Evolutionary conservation across 2,113 vertebrate genomes (phyloP), one percentile per base, ranked within the genome.

Genomic region (Electrona antarctica): DNA sequence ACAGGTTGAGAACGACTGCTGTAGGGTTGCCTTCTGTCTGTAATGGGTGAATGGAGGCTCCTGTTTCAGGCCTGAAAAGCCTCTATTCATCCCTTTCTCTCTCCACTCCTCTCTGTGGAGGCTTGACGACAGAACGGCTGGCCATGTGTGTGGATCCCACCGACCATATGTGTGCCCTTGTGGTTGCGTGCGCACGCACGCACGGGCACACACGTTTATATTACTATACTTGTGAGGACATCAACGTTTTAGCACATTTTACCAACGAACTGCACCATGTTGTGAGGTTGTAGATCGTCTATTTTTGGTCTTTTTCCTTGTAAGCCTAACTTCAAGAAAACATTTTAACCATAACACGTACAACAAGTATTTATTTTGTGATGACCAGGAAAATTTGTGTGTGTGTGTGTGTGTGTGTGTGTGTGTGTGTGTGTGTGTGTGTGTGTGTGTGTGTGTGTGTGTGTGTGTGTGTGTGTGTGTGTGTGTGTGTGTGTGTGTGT

Each of bases 21-120:
- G n/a, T 64, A 41, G 8, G 14, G 4, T 13, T 15, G 28, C 64
- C 28, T 33, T 68, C 54, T 46, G 46, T 50, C 45, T 69, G 47
- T 13, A 28, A n/a, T 48, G 55, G 21, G 13, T 81, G 69, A 83
- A 81, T 69, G 64, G 13, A 41, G 50, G 52, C 76, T 84, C 69
- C 70, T 84, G 73, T 81, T 77, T 74, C 72, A 48, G 69, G 28
- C 52, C 64, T 82, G 61, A 82, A 84, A 82, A 75, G 73, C 29
- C 55, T 66, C 67, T 57, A 78, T 85, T 80, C 74, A 80, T 71
- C 51, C 21, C 3, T 9, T 41, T 45, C 21, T 51, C 51, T 33
- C 47, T 51, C 8, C 14, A 50, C 47, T 51, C 47, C 48, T 49
- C 51, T 46, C 33, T n/a, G 29, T 60, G 59, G 29, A 11, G 59